These are phyloP conservation scores for Nothobranchius furzeri DNA, from an alignment of 2,113 vertebrate genomes.

Conservation along the genomic window DNA sequence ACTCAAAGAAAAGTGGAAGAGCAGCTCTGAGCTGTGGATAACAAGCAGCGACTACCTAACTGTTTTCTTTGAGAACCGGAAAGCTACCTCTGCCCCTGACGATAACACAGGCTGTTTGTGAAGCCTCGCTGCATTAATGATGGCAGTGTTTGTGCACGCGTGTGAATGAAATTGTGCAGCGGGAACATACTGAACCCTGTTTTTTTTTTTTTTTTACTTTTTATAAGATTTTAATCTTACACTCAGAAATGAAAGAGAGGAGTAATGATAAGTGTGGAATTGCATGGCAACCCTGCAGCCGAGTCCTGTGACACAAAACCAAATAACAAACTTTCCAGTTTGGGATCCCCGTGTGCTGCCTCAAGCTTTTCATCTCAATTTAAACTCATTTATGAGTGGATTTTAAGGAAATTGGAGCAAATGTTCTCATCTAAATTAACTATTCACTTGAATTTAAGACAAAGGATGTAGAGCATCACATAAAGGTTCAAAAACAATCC, in stretches of 20 bases:
- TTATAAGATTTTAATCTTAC: not conserved
- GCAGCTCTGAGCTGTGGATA: not conserved
- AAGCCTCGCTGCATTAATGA: not conserved
- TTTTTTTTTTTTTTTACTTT: not conserved
- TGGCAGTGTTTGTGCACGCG: not conserved
- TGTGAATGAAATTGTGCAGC: constrained; percentile 8
- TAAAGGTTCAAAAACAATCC: not conserved
- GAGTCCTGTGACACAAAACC: not conserved
- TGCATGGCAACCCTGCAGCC: not conserved
- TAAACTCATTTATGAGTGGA: no score
- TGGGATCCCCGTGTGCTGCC: not conserved
- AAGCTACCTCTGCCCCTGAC: not conserved
- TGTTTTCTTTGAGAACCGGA: not conserved
- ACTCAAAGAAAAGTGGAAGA: not conserved
- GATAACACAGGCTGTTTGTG: not conserved
- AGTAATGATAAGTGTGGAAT: not conserved
- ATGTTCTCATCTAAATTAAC: not conserved
- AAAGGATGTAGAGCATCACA: not conserved
- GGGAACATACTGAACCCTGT: constrained; percentile 11
- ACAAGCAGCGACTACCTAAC: not conserved
- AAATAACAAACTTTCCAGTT: not conserved
- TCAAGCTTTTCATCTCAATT: not conserved
- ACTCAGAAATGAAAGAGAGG: constrained; percentile 19
- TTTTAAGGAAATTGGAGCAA: no score
- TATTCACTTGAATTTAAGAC: not conserved